These are phyloP conservation scores for Aspidoscelis tigris DNA, from an alignment of 2,113 vertebrate species.

Conservation along the genomic window DNA sequence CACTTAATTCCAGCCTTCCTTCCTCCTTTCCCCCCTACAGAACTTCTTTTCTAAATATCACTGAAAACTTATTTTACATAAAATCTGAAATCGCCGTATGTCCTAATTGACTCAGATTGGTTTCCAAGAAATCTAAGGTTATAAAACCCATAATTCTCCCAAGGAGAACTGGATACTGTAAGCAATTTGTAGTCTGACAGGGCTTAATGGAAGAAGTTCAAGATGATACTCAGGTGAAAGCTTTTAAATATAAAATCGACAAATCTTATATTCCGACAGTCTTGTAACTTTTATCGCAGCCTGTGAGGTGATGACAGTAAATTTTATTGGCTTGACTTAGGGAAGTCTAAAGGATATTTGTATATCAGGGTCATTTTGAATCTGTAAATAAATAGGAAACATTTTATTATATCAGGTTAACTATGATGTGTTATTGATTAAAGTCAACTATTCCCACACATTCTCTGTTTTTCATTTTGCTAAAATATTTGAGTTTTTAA, in stretches of 20 bases:
- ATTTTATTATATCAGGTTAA: conserved; percentile 23
- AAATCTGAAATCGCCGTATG: too few relatives aligned
- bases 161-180: too few relatives aligned
- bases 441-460: conserved; percentile 8
- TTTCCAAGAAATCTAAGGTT: too few relatives aligned
- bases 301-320: not conserved
- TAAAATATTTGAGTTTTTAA: conserved; percentile 39
- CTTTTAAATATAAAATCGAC: conserved; percentile 36
- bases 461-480: conserved; percentile 12
- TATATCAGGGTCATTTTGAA: not conserved
- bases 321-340: conserved; percentile 26
- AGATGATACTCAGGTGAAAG: not conserved
- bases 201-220: not conserved
- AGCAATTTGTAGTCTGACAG: too few relatives aligned
- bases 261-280: conserved; percentile 12
- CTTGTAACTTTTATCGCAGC: not conserved
- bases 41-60: too few relatives aligned
- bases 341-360: not conserved
- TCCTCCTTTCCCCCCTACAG: too few relatives aligned
- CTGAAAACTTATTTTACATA: too few relatives aligned
- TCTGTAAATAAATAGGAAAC: not conserved
- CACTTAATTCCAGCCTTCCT: too few relatives aligned
- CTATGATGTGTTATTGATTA: conserved; percentile 10
- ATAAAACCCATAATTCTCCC: too few relatives aligned
- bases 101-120: too few relatives aligned